Conservation (phyloP, 2,888 invertebrate genomes). For the Tanypteryx hageni region DNA sequence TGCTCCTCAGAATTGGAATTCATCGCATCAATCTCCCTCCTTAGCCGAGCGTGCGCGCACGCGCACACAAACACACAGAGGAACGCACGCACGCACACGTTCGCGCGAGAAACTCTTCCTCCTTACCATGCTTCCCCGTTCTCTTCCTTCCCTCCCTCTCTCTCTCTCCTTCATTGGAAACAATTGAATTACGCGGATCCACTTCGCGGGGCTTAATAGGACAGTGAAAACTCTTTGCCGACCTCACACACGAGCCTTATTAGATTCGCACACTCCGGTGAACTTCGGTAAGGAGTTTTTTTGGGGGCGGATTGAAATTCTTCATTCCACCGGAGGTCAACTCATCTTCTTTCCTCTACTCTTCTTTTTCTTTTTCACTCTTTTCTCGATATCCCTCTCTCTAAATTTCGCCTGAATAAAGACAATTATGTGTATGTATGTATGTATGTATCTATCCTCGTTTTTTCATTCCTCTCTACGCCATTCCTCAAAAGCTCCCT, state of each 20-base stretch:
- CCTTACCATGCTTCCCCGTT: not conserved
- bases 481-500: too few species aligned
- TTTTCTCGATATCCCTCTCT: too few species aligned
- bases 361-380: too few species aligned
- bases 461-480: too few species aligned
- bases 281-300: not conserved
- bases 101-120: not conserved
- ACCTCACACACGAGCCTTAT: not conserved
- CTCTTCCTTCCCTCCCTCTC: not conserved
- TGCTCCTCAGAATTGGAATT: not conserved
- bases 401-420: too few species aligned
- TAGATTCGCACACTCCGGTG: not conserved
- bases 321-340: too few species aligned
- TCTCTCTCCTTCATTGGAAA: not conserved
- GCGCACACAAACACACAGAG: too few species aligned
- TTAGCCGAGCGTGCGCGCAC: not conserved
- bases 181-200: not conserved
- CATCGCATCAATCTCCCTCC: not conserved
- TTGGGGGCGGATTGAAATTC: too few species aligned
- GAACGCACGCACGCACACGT: not conserved
- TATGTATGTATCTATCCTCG: not conserved
- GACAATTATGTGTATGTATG: too few species aligned
- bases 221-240: not conserved
- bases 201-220: not conserved
- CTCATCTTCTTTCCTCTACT: too few species aligned